Conservation (phyloP, 1,140 invertebrate species). For the Bombus picipes region DNA sequence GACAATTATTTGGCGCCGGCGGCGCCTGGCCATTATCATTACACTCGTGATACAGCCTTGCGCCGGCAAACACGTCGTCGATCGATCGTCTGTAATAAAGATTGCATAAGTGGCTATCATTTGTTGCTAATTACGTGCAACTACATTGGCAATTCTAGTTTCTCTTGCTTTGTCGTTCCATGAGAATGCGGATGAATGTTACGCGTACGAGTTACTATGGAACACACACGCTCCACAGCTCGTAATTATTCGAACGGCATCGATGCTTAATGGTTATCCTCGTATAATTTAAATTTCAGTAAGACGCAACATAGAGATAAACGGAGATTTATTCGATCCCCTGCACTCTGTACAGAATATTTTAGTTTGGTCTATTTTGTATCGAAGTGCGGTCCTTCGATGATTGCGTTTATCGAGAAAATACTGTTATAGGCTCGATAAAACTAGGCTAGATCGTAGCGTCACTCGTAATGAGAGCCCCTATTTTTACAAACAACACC, state of each 20-base stretch:
- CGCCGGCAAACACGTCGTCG: neutral
- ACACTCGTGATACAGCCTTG: slow-evolving; percentile 18
- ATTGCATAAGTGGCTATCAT: slow-evolving; percentile 8
- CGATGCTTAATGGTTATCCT: neutral
- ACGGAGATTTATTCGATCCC: neutral
- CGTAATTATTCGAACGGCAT: neutral
- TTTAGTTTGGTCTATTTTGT: neutral
- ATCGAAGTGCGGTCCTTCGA: neutral
- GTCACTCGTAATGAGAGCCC: slow-evolving; percentile 22
- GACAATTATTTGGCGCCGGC: slow-evolving; percentile 55
- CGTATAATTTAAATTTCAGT: neutral
- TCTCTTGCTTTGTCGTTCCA: neutral
- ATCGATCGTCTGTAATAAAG: slow-evolving; percentile 20
- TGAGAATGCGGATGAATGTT: neutral
- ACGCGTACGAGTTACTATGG: neutral
- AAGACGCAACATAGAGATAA: neutral
- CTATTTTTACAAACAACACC: slow-evolving; percentile 54
- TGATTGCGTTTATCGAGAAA: neutral
- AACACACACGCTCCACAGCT: neutral
- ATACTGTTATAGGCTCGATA: slow-evolving; percentile 21
- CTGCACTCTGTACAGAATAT: neutral
- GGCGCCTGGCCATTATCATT: slow-evolving; percentile 61
- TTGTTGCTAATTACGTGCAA: slow-evolving; percentile 14
- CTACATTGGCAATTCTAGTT: neutral
- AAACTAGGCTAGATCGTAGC: neutral